Base-by-base conservation (phyloP, 2,888 invertebrate species). In the Onchidella celtica region DNA sequence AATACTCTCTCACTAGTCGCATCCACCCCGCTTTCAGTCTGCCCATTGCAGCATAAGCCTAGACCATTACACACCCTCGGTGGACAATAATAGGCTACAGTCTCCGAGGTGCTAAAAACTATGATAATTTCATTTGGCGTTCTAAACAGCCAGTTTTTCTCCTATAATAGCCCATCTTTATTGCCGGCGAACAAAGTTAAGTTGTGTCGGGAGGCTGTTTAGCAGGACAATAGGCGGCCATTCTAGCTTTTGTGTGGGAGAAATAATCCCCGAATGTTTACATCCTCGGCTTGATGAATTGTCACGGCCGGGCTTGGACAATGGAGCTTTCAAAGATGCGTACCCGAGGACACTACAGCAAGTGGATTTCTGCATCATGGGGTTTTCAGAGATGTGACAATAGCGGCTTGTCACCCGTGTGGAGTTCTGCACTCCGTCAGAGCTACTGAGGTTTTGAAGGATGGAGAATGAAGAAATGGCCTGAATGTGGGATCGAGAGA, bases 121-220 rank as follows among this genome's bases (percentile, higher is more conserved):
- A 76, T 81, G 76, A 81, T 81, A 76, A 81, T 81, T 81, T 81
- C 81, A 81, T 81, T 81, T 63, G 61, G 57, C 69, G 36, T 17
- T 74, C 32, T 38, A 69, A 76, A 32, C 55, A 72, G 70, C 32
- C 61, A 29, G 61, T 69, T 76, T 69, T 61, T 14, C 38, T 69
- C 47, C 59, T 38, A 24, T 76, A 76, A 81, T 76, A 38, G 76
- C 76, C 29, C 38, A 34, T 57, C 70, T 70, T 76, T 63, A 68
- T 74, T 61, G 61, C 47, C 17, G 17, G 47, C 47, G 47, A 47
- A 47, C 47, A 47, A 47, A 6, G 47, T 47, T 17, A 47, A 47
- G 47, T 47, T 47, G 9, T 47, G 47, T 47, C 6, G 47, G 47
- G 47, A 47, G 47, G 47, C 47, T 47, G 47, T 17, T 47, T 47